Conservation (phyloP, 2,113 vertebrate species). For the Ariopsis seemanni region DNA sequence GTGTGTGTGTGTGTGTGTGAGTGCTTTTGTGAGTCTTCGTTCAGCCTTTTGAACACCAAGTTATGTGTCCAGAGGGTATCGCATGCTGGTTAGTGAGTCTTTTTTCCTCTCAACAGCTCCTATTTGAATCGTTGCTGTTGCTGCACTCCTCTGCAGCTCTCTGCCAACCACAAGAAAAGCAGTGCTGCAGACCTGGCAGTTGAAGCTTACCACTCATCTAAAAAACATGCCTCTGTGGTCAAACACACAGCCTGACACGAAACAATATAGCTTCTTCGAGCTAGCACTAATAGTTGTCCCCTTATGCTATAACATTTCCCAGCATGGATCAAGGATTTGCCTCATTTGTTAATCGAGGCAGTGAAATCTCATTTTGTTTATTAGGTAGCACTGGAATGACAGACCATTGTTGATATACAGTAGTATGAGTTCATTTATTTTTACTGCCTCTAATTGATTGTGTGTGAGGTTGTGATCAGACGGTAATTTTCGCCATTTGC, state of each 20-base stretch:
- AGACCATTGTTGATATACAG: slow-evolving; percentile 70
- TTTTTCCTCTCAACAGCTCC: slow-evolving; percentile 38
- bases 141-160: slow-evolving; percentile 37
- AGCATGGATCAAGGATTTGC: slow-evolving; percentile 22
- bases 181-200: slow-evolving; percentile 34
- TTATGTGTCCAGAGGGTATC: slow-evolving; percentile 44
- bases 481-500: slow-evolving; percentile 70
- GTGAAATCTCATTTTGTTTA: slow-evolving; percentile 67
- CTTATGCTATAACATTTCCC: not conserved
- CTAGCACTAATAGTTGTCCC: not conserved
- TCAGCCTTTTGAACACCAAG: slow-evolving; percentile 1
- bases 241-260: slow-evolving; percentile 25
- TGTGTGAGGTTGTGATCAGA: slow-evolving; percentile 70
- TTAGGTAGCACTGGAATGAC: slow-evolving; percentile 62
- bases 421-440: slow-evolving; percentile 73
- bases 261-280: slow-evolving; percentile 23
- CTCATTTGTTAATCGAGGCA: slow-evolving; percentile 48
- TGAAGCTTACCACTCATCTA: slow-evolving; percentile 42
- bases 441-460: slow-evolving; percentile 70
- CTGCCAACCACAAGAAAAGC: slow-evolving; percentile 42
- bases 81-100: slow-evolving; percentile 27
- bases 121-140: slow-evolving; percentile 33
- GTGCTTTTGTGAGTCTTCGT: slow-evolving; percentile 24
- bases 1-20: too few relatives aligned
- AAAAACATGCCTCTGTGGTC: slow-evolving; percentile 37